Percentiles rank a stretch among this genome's conserved stretches.
Evolutionary conservation across 1,140 invertebrate species (phyloP).

Genomic region (Neuroterus valhalla): DNA sequence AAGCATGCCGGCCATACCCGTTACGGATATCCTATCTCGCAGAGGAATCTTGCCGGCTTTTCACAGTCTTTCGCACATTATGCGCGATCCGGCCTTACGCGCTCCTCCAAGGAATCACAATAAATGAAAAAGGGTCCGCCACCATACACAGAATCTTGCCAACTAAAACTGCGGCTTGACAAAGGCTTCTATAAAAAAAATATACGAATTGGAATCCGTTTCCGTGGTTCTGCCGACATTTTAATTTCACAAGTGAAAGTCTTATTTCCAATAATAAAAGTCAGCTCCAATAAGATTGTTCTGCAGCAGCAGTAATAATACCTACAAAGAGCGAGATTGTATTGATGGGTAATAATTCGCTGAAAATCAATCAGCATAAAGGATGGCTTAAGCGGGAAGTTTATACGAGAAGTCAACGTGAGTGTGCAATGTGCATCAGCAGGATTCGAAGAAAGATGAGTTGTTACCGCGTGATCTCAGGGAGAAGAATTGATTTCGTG

Average conservation of each 20-base stretch:
- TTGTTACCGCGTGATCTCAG: slow-evolving; percentile 8
- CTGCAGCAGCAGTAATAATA: too few relatives aligned
- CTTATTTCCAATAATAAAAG: too few relatives aligned
- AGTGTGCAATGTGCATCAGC: background rate
- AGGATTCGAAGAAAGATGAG: slow-evolving; percentile 17
- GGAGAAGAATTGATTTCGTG: slow-evolving; percentile 62
- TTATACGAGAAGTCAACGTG: slow-evolving; percentile 36
- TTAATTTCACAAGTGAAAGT: too few relatives aligned
- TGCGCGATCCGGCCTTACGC: slow-evolving; percentile 19
- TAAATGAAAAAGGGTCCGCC: background rate
- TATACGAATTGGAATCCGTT: background rate
- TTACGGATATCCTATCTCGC: slow-evolving; percentile 66
- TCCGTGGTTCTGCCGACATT: too few relatives aligned
- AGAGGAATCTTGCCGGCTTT: slow-evolving; percentile 63
- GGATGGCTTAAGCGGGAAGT: background rate
- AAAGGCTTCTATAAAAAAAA: background rate
- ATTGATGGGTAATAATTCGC: background rate
- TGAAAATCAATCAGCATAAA: slow-evolving; percentile 24
- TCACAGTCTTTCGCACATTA: slow-evolving; percentile 50
- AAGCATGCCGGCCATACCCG: slow-evolving; percentile 55
- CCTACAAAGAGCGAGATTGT: background rate
- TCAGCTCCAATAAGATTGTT: too few relatives aligned
- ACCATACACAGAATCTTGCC: background rate
- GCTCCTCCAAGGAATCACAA: slow-evolving; percentile 31
- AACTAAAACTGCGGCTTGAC: background rate